A percentile compares a stretch with the other conserved stretches of the same genome.
These are phyloP conservation scores for Acanthiza pusilla DNA, from an alignment of 2,797 vertebrate genomes.

Conservation along the genomic window DNA sequence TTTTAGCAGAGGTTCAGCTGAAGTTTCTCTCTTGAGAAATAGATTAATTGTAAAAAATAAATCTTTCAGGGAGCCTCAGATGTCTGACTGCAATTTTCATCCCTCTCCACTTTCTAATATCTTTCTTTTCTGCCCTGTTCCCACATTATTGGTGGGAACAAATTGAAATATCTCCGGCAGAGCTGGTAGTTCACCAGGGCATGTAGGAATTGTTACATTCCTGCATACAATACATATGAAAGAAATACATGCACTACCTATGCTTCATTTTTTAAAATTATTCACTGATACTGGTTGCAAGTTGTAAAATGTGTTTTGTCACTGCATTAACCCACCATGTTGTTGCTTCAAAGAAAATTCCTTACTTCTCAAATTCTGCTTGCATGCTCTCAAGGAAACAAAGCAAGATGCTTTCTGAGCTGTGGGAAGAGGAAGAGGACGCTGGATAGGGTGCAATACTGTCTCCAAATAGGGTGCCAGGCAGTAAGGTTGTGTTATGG, in stretches of 20 bases:
- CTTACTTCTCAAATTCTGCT: constrained; percentile 49
- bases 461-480: neutral
- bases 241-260: neutral
- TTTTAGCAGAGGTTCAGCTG: constrained; percentile 1
- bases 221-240: neutral
- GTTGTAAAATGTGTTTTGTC: constrained; percentile 17
- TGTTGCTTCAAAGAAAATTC: neutral
- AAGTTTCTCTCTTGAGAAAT: neutral
- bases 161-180: neutral
- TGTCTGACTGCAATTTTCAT: neutral
- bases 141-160: neutral
- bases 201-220: neutral
- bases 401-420: constrained; percentile 63
- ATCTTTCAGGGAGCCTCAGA: neutral
- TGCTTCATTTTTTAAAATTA: neutral
- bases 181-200: neutral
- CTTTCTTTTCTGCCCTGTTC: neutral
- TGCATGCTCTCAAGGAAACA: constrained; percentile 71
- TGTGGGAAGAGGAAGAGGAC: constrained; percentile 35
- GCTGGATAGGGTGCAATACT: neutral
- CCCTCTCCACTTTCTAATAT: neutral
- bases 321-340: neutral
- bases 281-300: neutral
- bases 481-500: neutral
- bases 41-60: neutral